Percentiles rank a stretch among this genome's conserved stretches.
Evolutionary conservation across 2,888 invertebrate species (phyloP).

Genomic region (Eristalinus sepulchralis): DNA sequence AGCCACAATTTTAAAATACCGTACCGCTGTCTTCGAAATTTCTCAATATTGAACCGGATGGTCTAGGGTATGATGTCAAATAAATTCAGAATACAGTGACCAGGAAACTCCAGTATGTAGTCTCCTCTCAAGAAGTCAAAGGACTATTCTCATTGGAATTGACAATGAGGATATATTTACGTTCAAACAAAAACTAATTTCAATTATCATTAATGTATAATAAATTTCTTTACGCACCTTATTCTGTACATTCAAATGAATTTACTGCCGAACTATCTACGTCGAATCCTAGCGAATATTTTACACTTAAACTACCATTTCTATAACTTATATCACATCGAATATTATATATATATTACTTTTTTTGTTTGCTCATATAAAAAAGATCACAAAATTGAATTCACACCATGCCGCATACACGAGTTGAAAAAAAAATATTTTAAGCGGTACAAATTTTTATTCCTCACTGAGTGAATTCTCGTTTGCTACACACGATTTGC

Average conservation of each 20-base stretch:
- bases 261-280: slow-evolving; percentile 62
- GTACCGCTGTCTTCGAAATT: no score
- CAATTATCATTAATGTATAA: neutral
- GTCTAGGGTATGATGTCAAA: no score
- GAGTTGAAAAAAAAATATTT: neutral
- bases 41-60: no score
- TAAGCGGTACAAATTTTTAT: neutral
- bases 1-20: no score
- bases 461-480: neutral
- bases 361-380: slow-evolving; percentile 29
- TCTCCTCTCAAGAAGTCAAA: no score
- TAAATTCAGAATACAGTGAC: no score
- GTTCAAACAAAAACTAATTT: no score
- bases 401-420: neutral
- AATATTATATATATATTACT: slow-evolving; percentile 17
- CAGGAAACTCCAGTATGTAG: no score
- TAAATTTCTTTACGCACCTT: slow-evolving; percentile 32
- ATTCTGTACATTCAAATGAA: slow-evolving; percentile 19
- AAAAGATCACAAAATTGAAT: slow-evolving; percentile 20
- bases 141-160: no score
- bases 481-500: slow-evolving; percentile 41
- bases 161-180: no score
- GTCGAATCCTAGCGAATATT: slow-evolving; percentile 25
- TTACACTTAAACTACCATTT: slow-evolving; percentile 38
- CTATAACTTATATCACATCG: slow-evolving; percentile 62